Evolutionary conservation across 2,113 vertebrate species (phyloP).

Genomic region (Pogona vitticeps): DNA sequence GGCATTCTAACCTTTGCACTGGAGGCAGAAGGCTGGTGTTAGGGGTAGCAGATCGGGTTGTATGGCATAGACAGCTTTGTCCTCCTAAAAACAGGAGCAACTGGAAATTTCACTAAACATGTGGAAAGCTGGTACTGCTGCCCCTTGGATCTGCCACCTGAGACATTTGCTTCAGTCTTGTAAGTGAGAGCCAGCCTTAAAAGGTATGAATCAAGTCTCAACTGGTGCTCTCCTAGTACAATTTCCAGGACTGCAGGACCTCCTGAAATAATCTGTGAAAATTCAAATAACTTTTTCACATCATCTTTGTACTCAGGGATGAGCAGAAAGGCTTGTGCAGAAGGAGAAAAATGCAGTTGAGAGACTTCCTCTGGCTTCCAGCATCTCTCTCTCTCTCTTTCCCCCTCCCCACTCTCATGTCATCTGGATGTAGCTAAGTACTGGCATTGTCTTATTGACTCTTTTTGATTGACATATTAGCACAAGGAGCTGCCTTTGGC

Average conservation of each 20-base stretch:
- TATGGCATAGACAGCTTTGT: too few relatives aligned
- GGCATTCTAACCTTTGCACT: too few relatives aligned
- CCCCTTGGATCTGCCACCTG: too few relatives aligned
- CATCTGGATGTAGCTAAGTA: not conserved
- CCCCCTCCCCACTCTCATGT: too few relatives aligned
- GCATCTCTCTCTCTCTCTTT: too few relatives aligned
- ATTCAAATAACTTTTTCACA: not conserved
- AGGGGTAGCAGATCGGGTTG: too few relatives aligned
- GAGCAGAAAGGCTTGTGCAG: not conserved
- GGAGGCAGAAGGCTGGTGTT: too few relatives aligned
- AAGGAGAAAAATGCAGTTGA: not conserved
- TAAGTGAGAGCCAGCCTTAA: too few relatives aligned
- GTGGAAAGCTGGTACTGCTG: too few relatives aligned
- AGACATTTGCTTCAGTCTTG: too few relatives aligned
- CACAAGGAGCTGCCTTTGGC: not conserved
- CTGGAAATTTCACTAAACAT: too few relatives aligned
- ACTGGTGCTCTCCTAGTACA: not conserved
- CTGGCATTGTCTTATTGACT: not conserved
- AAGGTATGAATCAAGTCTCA: constrained; percentile 14
- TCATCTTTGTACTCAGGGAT: not conserved
- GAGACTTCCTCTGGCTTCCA: not conserved
- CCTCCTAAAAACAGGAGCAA: too few relatives aligned
- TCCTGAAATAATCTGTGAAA: not conserved
- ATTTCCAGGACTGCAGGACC: not conserved
- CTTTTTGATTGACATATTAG: not conserved